These are phyloP conservation scores for Orycteropus afer DNA, from an alignment of 2,113 vertebrate genomes.

Conservation along the genomic window DNA sequence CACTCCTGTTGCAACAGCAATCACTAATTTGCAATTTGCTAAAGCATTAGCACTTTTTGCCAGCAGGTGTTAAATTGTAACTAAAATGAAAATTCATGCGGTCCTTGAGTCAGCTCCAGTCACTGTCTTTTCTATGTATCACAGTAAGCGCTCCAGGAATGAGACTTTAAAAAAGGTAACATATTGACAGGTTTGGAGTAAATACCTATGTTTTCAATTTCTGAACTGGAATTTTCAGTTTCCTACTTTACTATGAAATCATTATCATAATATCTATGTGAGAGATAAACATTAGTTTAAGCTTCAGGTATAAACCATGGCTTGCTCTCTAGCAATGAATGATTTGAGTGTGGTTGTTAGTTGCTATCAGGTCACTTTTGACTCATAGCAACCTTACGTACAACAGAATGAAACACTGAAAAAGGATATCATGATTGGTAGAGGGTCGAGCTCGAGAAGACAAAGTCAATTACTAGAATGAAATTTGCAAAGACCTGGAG, in stretches of 20 bases:
- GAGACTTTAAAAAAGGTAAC: neutral
- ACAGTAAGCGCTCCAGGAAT: neutral
- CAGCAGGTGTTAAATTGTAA: constrained; percentile 66
- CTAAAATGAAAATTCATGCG: constrained; percentile 58
- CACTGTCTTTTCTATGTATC: neutral
- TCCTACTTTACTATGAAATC: neutral
- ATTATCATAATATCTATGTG: neutral
- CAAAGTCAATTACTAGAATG: too few relatives aligned
- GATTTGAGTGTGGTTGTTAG: neutral
- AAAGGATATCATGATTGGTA: too few relatives aligned
- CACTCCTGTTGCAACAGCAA: constrained; percentile 42
- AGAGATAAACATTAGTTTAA: constrained; percentile 27
- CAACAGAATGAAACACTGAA: too few relatives aligned
- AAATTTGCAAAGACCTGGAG: too few relatives aligned
- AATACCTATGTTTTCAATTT: constrained; percentile 12
- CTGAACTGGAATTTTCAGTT: neutral
- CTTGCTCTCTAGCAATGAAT: neutral
- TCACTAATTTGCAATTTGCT: constrained; percentile 66
- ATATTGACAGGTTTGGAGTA: neutral
- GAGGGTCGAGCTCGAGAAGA: too few relatives aligned
- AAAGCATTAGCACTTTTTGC: constrained; percentile 54
- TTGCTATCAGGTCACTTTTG: too few relatives aligned
- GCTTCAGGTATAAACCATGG: neutral
- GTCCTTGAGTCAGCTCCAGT: neutral
- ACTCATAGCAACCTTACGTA: too few relatives aligned